These are phyloP conservation scores for Hyperoplus lanceolatus DNA, from an alignment of 2,797 vertebrate genomes.

Conservation along the genomic window DNA sequence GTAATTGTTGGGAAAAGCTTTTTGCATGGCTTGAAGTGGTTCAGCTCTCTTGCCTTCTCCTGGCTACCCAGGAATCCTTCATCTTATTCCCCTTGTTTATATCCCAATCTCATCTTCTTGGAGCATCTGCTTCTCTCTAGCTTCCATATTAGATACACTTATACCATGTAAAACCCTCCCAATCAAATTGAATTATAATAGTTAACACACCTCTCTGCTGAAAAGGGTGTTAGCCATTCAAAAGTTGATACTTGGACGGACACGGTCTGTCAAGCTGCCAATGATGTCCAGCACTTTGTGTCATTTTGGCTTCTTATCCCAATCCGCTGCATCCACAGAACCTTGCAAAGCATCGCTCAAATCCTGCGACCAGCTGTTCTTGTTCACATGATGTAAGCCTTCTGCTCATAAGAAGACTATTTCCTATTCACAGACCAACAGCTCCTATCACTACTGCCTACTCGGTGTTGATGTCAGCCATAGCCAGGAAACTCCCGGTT, in stretches of 20 bases:
- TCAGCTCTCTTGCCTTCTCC: neutral
- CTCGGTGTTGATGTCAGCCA: constrained; percentile 42
- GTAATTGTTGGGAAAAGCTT: neutral
- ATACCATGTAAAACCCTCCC: neutral
- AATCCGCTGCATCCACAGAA: neutral
- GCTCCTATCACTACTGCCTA: constrained; percentile 24
- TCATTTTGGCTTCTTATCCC: neutral
- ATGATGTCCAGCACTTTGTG: neutral
- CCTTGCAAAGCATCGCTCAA: neutral
- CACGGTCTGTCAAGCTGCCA: neutral
- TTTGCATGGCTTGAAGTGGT: neutral
- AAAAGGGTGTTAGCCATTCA: neutral
- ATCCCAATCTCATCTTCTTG: neutral
- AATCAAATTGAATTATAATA: neutral
- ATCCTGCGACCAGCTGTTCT: constrained; percentile 1
- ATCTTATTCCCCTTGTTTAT: neutral
- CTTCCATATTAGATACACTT: neutral
- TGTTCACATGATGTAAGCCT: constrained; percentile 15
- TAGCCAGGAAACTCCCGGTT: constrained; percentile 31
- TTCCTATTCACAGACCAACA: constrained; percentile 25
- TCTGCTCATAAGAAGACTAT: constrained; percentile 21
- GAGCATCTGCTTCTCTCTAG: neutral
- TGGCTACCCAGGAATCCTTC: neutral
- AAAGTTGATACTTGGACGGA: neutral
- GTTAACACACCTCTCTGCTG: constrained; percentile 1